Evolutionary conservation across 30 jellyfish, hydroid and myxozoan genomes (phyloP), one percentile per base, ranked within the genome.

Genomic region (Cassiopea xamachana): DNA sequence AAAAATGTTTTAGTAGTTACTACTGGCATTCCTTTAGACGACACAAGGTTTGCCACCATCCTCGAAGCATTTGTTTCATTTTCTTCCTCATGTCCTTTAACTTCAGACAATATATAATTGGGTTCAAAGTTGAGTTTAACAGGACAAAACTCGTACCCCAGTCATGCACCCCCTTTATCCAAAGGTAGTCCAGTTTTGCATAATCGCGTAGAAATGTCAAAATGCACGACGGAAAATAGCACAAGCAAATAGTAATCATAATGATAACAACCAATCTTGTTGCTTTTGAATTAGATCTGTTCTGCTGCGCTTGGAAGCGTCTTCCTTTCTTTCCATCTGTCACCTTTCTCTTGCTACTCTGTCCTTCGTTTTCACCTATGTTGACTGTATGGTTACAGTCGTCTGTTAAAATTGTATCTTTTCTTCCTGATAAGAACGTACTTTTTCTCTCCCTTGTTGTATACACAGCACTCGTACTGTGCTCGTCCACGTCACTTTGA

Each of bases 111-210:
- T 88, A 88, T 2, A 88, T 88, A 15, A 88, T 79, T 10, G 95
- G 95, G 69, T 79, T 88, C 79, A 88, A 46, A 14, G 95, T 88
- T 39, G 95, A 79, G 47, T 88, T 88, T n/a, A 88, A 69, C 81
- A 88, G 73, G 19, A 88, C 95, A 27, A 84, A 78, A 48, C 95
- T 88, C 50, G 90, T 71, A 1, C 95, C 95, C 95, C 95, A 88
- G 61, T 88, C 95, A 44, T 88, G 95, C 12, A 88, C 86, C 50
- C 90, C 95, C 2, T n/a, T 77, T 45, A 88, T 60, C 95, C 95
- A 88, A n/a, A 58, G 81, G 47, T 71, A 70, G 4, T 79, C 76
- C 27, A 88, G 18, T 7, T 58, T 60, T 12, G 90, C 82, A 73
- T 88, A 88, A 59, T 88, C 95, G 72, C 95, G 48, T 88, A 79